Conservation (phyloP, 2,797 vertebrate species). For the Erpetoichthys calabaricus region DNA sequence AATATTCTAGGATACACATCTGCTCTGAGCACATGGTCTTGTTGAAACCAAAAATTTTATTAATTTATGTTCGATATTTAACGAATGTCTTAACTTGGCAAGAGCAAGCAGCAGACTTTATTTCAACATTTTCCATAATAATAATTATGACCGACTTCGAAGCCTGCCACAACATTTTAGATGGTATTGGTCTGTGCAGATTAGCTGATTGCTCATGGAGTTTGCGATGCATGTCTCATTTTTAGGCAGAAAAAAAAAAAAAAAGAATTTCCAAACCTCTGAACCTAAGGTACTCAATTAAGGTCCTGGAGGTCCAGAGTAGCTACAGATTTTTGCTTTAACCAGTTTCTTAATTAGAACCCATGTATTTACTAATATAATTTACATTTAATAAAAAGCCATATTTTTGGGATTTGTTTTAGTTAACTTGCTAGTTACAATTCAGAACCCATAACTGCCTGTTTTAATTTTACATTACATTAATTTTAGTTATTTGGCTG, state of each 20-base stretch:
- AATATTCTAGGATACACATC: constrained; percentile 3
- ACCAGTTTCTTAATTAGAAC: too few relatives aligned
- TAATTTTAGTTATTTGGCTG: too few relatives aligned
- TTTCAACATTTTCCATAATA: not conserved
- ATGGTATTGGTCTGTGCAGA: not conserved
- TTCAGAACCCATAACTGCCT: too few relatives aligned
- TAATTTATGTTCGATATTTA: not conserved
- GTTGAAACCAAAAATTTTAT: not conserved
- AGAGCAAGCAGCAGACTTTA: not conserved
- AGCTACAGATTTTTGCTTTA: too few relatives aligned
- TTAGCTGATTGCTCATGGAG: not conserved
- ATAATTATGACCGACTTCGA: not conserved
- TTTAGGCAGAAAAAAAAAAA: not conserved
- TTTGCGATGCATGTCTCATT: constrained; percentile 2
- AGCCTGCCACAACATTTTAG: not conserved
- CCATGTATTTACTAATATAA: too few relatives aligned
- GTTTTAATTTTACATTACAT: too few relatives aligned
- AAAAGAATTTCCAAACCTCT: not conserved
- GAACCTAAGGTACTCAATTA: too few relatives aligned
- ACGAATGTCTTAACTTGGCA: not conserved
- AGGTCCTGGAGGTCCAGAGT: too few relatives aligned
- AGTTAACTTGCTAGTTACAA: too few relatives aligned
- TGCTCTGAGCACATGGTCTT: not conserved
- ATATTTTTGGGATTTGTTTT: too few relatives aligned
- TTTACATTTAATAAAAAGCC: too few relatives aligned